A percentile compares a stretch with the other conserved stretches of the same genome.
These are phyloP conservation scores for Bombus haemorrhoidalis DNA, from an alignment of 1,140 invertebrate genomes.

Conservation along the genomic window DNA sequence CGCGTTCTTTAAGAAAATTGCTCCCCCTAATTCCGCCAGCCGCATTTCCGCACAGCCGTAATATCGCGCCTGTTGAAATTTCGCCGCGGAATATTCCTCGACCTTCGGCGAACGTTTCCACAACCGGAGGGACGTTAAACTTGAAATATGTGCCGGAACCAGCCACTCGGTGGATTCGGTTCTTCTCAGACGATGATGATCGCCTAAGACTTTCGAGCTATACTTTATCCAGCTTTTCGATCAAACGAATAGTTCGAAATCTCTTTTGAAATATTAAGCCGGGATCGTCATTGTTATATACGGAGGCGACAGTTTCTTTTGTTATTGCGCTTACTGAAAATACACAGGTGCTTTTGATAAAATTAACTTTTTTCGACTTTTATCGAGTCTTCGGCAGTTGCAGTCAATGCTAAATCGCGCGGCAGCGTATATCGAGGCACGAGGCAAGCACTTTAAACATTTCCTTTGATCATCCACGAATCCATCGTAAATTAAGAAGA, in stretches of 20 bases:
- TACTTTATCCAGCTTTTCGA: neutral
- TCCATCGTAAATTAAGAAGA: too few species aligned
- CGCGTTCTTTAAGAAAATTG: constrained; percentile 55
- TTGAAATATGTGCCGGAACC: constrained; percentile 6
- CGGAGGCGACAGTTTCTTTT: too few species aligned
- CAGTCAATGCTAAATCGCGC: too few species aligned
- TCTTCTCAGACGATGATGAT: neutral
- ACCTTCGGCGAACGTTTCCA: neutral
- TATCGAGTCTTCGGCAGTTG: fast-evolving
- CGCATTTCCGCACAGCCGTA: constrained; percentile 2
- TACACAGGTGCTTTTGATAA: neutral
- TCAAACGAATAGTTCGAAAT: neutral
- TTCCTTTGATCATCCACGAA: too few species aligned
- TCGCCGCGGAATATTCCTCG: constrained; percentile 26
- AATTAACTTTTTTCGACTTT: neutral
- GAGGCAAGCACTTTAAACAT: too few species aligned
- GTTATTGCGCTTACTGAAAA: neutral
- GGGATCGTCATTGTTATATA: too few species aligned
- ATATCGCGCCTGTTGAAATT: constrained; percentile 42
- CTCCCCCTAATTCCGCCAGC: constrained; percentile 41
- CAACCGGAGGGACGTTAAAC: neutral
- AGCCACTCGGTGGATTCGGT: neutral
- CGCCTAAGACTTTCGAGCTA: neutral
- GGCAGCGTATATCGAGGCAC: too few species aligned
- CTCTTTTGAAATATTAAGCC: neutral